Conservation (phyloP, 2,888 invertebrate species). For the Phyllotreta cruciferae region DNA sequence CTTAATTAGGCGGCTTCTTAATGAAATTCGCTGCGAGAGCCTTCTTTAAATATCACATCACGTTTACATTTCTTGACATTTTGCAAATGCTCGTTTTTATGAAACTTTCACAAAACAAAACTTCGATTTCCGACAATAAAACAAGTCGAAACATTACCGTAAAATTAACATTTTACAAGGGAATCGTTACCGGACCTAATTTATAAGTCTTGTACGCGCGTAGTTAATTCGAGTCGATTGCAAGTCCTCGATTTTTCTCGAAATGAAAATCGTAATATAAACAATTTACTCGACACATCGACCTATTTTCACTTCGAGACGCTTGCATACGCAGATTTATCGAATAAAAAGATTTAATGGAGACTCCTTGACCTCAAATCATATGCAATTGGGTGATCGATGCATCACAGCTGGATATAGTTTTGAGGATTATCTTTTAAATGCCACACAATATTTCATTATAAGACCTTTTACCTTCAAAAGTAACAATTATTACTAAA, state of each 20-base stretch:
- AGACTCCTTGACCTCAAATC: conserved; percentile 31
- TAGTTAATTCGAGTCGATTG: background rate
- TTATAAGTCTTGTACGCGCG: conserved; percentile 1
- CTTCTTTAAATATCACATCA: conserved; percentile 10
- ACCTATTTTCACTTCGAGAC: conserved; percentile 34
- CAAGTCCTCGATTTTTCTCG: conserved; percentile 23
- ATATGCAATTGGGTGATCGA: conserved; percentile 20
- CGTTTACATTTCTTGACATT: conserved; percentile 11
- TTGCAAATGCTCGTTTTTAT: conserved; percentile 5
- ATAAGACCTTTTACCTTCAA: too few species aligned
- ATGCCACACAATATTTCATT: too few species aligned
- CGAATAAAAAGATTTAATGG: conserved; percentile 25
- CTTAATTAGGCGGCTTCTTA: background rate
- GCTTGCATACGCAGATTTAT: conserved; percentile 28
- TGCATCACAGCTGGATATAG: conserved; percentile 13
- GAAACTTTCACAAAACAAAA: conserved; percentile 16
- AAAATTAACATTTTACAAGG: conserved; percentile 13
- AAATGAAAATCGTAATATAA: conserved; percentile 25
- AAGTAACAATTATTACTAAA: too few species aligned
- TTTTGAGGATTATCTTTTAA: background rate
- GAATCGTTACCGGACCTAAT: conserved; percentile 12
- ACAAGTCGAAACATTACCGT: conserved; percentile 3
- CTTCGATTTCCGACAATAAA: conserved; percentile 11
- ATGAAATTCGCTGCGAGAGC: background rate
- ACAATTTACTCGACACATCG: conserved; percentile 32